phyloP scores from a whole-genome alignment of 2,888 invertebrate genomes.

The Leptogaster cylindrica region DNA sequence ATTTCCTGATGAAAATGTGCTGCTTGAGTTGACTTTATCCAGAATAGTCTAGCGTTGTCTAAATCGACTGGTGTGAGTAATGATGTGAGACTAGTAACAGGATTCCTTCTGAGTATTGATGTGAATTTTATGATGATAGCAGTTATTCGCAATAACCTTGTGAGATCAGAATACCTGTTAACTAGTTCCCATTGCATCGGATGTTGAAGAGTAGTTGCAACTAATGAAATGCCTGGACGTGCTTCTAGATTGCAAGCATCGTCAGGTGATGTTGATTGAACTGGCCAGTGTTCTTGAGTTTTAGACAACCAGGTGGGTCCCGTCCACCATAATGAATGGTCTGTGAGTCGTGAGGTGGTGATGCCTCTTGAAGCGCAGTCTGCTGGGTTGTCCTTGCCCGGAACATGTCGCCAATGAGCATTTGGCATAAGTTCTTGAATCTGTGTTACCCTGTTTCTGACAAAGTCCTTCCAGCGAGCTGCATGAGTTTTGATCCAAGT shows the following conservation, averaged over 20 bases:
- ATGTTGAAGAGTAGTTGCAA: neutral
- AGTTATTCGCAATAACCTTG: neutral
- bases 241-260: neutral
- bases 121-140: neutral
- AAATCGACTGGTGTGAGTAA: neutral
- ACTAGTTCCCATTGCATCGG: neutral
- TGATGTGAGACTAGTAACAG: neutral
- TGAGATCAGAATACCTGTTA: neutral
- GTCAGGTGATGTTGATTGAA: neutral
- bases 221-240: neutral
- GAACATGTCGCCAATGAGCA: slow-evolving; percentile 8
- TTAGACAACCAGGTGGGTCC: slow-evolving; percentile 37
- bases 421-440: slow-evolving; percentile 3
- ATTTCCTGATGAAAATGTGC: neutral
- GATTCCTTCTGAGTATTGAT: neutral
- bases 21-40: neutral
- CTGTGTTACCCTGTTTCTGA: neutral
- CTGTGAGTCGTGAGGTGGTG: slow-evolving; percentile 19
- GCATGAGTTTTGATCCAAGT: neutral
- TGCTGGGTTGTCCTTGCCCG: slow-evolving; percentile 26
- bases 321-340: slow-evolving; percentile 33
- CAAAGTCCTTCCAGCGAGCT: neutral
- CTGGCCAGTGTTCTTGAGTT: slow-evolving; percentile 27
- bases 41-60: neutral
- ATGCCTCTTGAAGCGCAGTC: slow-evolving; percentile 39